phyloP scores from a whole-genome alignment of 1,140 invertebrate genomes.

The Lasaia peninsularis region DNA sequence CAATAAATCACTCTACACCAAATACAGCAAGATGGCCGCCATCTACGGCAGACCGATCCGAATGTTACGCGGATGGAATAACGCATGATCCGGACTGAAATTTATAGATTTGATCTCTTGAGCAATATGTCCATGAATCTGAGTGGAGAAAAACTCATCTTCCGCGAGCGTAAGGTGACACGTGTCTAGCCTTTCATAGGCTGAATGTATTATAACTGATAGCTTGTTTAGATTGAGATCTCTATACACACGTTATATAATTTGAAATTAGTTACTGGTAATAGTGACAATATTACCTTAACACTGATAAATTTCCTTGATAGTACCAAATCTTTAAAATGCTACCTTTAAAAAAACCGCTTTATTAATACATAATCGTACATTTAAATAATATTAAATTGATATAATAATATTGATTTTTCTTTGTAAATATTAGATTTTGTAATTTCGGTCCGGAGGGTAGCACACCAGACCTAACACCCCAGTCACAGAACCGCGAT shows the following conservation, averaged over 20 bases:
- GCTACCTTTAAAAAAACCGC: too few species aligned
- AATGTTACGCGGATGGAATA: conserved; percentile 48
- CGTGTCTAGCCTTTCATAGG: conserved; percentile 19
- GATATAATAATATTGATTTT: too few species aligned
- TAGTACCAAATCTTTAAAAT: too few species aligned
- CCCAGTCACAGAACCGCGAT: too few species aligned
- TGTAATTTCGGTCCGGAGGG: too few species aligned
- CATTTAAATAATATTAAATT: too few species aligned
- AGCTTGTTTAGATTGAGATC: conserved; percentile 1
- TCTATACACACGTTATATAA: not conserved
- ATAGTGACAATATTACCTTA: too few species aligned
- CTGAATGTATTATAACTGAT: conserved; percentile 3
- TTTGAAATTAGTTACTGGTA: not conserved
- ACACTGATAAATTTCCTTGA: too few species aligned
- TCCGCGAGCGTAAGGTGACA: conserved; percentile 21
- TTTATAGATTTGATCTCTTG: conserved; percentile 48
- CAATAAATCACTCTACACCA: conserved; percentile 60
- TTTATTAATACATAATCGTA: too few species aligned
- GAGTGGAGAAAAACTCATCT: conserved; percentile 27
- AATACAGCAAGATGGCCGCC: conserved; percentile 45
- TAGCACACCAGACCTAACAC: too few species aligned
- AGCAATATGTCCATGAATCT: conserved; percentile 29
- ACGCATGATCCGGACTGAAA: conserved; percentile 34
- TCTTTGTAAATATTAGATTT: too few species aligned
- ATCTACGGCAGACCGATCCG: conserved; percentile 33